These are phyloP conservation scores for Platycheirus albimanus DNA, from an alignment of 2,888 invertebrate genomes.

Conservation along the genomic window DNA sequence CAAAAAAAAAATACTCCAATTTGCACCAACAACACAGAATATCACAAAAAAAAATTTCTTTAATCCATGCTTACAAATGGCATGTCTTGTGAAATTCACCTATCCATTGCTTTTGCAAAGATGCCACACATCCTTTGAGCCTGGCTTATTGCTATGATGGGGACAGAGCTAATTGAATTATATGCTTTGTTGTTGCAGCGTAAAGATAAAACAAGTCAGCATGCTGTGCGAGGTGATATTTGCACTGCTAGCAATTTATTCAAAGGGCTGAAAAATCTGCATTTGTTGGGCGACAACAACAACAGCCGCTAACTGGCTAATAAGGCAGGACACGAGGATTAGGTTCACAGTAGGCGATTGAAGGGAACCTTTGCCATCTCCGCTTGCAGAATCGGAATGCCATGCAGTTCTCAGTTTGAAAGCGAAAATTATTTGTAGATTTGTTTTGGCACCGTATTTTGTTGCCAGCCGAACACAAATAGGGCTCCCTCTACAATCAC, in stretches of 20 bases:
- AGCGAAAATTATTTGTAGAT: slow-evolving; percentile 74
- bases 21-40: too few relatives aligned
- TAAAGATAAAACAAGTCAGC: slow-evolving; percentile 62
- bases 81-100: slow-evolving; percentile 11
- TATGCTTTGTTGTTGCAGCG: slow-evolving; percentile 68
- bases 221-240: slow-evolving; percentile 70
- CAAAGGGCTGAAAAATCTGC: slow-evolving; percentile 67
- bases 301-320: slow-evolving; percentile 64
- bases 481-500: too few relatives aligned
- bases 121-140: slow-evolving; percentile 67
- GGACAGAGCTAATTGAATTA: slow-evolving; percentile 72
- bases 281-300: slow-evolving; percentile 57
- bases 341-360: slow-evolving; percentile 67
- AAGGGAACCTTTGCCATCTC: slow-evolving; percentile 9
- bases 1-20: too few relatives aligned
- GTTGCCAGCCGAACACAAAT: slow-evolving; percentile 26
- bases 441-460: slow-evolving; percentile 72
- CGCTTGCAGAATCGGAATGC: slow-evolving; percentile 36
- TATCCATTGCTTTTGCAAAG: slow-evolving; percentile 37
- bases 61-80: too few relatives aligned
- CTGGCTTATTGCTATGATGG: slow-evolving; percentile 41
- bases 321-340: slow-evolving; percentile 72
- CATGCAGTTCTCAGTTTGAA: slow-evolving; percentile 51
- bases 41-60: too few relatives aligned
- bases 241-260: slow-evolving; percentile 69